Conservation (phyloP, 2,797 vertebrate species). For the Chaetophractus vellerosus region DNA sequence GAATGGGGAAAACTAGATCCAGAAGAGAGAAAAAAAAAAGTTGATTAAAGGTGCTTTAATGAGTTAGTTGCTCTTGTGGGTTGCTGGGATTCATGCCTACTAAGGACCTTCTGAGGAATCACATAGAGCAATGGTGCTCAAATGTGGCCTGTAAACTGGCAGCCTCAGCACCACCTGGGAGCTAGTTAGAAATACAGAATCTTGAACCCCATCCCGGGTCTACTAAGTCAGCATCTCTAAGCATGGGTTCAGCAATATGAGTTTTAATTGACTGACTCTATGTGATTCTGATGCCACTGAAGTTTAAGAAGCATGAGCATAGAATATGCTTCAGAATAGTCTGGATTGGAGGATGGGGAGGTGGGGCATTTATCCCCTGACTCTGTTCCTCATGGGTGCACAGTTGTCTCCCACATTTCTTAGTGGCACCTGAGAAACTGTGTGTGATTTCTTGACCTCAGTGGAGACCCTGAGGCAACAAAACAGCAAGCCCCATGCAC, state of each 20-base stretch:
- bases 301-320: neutral
- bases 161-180: neutral
- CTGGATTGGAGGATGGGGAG: neutral
- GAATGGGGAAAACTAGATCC: neutral
- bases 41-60: neutral
- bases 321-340: neutral
- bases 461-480: neutral
- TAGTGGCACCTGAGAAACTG: neutral
- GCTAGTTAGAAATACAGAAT: neutral
- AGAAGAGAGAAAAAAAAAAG: neutral
- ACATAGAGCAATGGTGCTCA: neutral
- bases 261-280: neutral
- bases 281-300: neutral
- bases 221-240: neutral
- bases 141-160: neutral
- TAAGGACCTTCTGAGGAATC: neutral
- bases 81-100: neutral
- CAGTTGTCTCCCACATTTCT: neutral
- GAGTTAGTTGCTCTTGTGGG: neutral
- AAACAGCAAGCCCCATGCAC: neutral
- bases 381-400: neutral
- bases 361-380: neutral
- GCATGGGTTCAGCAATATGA: neutral
- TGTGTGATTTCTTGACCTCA: neutral
- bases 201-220: neutral